A percentile compares a stretch with the other conserved stretches of the same genome.
phyloP scores from a whole-genome alignment of 2,797 vertebrate genomes.

The Melanotaenia maccullochi region DNA sequence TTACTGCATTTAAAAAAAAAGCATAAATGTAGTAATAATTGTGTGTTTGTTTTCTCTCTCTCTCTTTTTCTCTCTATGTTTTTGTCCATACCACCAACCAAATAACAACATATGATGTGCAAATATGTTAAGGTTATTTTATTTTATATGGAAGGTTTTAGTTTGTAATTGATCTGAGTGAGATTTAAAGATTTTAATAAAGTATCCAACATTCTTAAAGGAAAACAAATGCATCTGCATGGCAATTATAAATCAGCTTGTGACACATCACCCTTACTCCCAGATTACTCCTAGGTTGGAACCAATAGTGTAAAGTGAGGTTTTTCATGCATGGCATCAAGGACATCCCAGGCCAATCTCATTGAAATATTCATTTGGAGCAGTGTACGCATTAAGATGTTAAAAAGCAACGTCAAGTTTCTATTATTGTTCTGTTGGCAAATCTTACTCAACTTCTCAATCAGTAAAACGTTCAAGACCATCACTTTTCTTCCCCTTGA shows the following conservation, averaged over 20 bases:
- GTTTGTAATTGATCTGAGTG: neutral
- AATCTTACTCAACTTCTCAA: constrained; percentile 6
- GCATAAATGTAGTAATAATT: too few species aligned
- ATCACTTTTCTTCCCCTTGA: constrained; percentile 7
- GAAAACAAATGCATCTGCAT: neutral
- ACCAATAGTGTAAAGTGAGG: neutral
- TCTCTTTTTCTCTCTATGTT: too few species aligned
- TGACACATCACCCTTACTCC: neutral
- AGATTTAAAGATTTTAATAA: neutral
- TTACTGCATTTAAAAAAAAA: neutral
- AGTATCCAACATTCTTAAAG: neutral
- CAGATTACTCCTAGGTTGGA: neutral
- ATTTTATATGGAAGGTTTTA: neutral
- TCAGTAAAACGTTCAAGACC: constrained; percentile 19
- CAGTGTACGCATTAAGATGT: neutral
- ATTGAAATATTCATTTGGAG: neutral
- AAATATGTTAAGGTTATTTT: neutral
- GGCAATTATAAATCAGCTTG: neutral
- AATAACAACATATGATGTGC: neutral
- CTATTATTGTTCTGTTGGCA: neutral
- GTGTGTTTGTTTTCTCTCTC: too few species aligned
- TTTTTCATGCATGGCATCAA: neutral
- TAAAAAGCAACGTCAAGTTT: neutral
- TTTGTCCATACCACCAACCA: too few species aligned
- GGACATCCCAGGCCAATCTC: neutral